A percentile compares a stretch with the other conserved stretches of the same genome.
These are phyloP conservation scores for Perca fluviatilis DNA, from an alignment of 2,113 vertebrate genomes.

Conservation along the genomic window DNA sequence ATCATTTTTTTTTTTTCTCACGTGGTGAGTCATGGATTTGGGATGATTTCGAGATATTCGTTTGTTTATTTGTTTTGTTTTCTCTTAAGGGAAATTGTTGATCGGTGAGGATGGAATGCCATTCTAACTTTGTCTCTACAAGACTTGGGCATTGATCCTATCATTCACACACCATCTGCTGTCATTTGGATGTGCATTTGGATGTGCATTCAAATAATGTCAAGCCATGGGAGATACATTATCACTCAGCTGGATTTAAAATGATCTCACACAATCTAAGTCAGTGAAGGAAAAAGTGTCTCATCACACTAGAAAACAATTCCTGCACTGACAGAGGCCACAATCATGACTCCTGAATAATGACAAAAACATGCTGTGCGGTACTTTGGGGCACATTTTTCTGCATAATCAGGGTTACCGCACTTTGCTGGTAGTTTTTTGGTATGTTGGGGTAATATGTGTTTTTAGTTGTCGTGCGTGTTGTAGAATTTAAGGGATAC, in stretches of 20 bases:
- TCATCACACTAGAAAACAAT: neutral
- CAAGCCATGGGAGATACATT: constrained; percentile 1
- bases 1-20: neutral
- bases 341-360: neutral
- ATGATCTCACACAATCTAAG: neutral
- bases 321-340: neutral
- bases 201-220: constrained; percentile 3
- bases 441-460: no score
- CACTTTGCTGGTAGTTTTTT: neutral
- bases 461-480: neutral
- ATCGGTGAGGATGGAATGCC: neutral
- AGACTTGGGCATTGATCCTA: neutral
- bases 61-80: neutral
- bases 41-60: neutral
- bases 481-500: neutral
- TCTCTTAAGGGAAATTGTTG: neutral
- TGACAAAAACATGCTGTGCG: neutral
- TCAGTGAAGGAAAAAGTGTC: neutral
- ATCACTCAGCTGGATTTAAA: neutral
- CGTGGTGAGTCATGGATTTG: neutral
- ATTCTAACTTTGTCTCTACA: neutral
- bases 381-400: neutral
- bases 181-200: constrained; percentile 22
- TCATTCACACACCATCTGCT: neutral
- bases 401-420: neutral